Base-by-base conservation (phyloP, 1,140 invertebrate genomes). In the Ceratosolen solmsi region DNA sequence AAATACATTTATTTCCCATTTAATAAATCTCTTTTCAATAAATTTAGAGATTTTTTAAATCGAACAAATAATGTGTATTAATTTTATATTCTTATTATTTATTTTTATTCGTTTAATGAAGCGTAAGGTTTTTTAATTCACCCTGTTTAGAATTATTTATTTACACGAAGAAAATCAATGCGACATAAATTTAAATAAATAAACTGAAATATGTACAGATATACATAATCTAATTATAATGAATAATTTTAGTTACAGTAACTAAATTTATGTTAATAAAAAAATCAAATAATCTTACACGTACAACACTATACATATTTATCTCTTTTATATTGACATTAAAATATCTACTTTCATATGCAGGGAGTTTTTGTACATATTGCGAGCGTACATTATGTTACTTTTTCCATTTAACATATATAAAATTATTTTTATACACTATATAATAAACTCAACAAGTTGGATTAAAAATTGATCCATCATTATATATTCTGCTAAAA, bases 401-500 rank as follows among this genome's bases (percentile, higher is more conserved):
- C 30, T 77, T 77, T 82, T 82, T 15, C 54, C 22, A 41, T 82
- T 49, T 49, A 82, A 13, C 54, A 63, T 49, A 76, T 41, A 25
- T 27, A 63, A 71, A 77, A 77, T 77, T 33, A 71, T 20, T 70
- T 68, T 41, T 74, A 74, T 80, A 74, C 17, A 70, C 63, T 79
- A 79, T 74, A 54, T 78, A 78, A 71, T 77, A 79, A 79, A 82
- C 80, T 82, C 65, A 79, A 78, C 81, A 79, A 82, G 68, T 68
- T 82, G 46, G 54, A 22, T 54, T 33, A 25, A 79, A 74, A 36
- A 51, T 76, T 79, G 81, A 82, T 82, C 76, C 76, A 65, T 74
- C 76, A 82, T 65, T 82, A 68, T 79, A 36, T 41, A n/a, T 79
- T 56, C 71, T 5, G 4, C 72, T 82, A 82, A 30, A 82, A 82